These are phyloP conservation scores for Neuroterus valhalla DNA, from an alignment of 1,140 invertebrate genomes.

Conservation along the genomic window DNA sequence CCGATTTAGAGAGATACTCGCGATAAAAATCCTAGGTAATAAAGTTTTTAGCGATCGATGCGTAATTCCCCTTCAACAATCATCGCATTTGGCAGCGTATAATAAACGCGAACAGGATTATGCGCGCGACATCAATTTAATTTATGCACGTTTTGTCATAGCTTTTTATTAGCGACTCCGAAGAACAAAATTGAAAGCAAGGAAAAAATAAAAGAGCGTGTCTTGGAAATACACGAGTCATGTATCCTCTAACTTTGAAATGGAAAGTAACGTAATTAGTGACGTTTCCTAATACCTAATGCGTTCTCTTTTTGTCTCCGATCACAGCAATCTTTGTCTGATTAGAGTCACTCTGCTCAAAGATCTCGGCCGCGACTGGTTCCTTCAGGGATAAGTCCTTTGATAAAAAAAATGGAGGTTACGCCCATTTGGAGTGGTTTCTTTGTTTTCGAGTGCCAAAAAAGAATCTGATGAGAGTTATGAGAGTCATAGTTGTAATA, in stretches of 20 bases:
- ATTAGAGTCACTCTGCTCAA: slow-evolving; percentile 11
- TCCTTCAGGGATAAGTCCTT: slow-evolving; percentile 7
- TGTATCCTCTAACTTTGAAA: slow-evolving; percentile 46
- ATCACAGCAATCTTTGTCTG: slow-evolving; percentile 26
- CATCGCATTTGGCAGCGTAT: slow-evolving; percentile 33
- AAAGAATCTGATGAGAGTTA: background rate
- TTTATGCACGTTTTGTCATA: slow-evolving; percentile 71
- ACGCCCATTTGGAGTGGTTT: background rate
- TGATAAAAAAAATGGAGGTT: background rate
- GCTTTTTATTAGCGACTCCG: slow-evolving; percentile 31
- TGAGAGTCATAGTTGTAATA: no score
- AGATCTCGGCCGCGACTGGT: background rate
- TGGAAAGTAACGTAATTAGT: slow-evolving; percentile 67
- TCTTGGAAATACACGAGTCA: background rate
- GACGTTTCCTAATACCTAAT: slow-evolving; percentile 69
- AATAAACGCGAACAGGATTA: slow-evolving; percentile 39
- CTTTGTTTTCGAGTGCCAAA: background rate
- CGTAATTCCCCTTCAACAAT: slow-evolving; percentile 1
- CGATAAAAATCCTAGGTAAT: background rate
- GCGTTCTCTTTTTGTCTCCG: slow-evolving; percentile 63
- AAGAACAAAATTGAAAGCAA: slow-evolving; percentile 46
- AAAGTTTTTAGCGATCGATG: background rate
- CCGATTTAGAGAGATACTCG: no score
- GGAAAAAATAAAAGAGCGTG: slow-evolving; percentile 30
- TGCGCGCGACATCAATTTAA: slow-evolving; percentile 61